These are phyloP conservation scores for Mythimna albipuncta DNA, from an alignment of 2,888 invertebrate genomes.

Conservation along the genomic window DNA sequence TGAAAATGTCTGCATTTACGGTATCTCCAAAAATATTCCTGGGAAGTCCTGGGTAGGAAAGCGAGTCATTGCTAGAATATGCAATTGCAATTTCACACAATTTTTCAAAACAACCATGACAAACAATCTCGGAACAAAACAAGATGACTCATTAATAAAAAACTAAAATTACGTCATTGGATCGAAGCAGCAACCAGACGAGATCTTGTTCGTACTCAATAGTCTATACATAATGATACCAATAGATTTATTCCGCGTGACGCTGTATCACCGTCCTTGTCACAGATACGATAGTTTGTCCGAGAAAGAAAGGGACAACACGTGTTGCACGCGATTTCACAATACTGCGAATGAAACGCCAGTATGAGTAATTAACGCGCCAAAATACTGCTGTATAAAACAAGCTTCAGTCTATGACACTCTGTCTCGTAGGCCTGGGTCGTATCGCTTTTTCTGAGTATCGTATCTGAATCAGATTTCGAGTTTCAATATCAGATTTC, in stretches of 20 bases:
- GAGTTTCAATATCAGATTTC: no score
- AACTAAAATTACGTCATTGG: constrained; percentile 53
- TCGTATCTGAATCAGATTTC: no score
- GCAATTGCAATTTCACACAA: background rate
- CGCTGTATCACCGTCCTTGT: constrained; percentile 37
- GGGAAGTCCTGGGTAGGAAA: background rate
- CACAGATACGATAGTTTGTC: constrained; percentile 6
- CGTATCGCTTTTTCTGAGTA: no score
- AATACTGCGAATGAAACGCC: constrained; percentile 39
- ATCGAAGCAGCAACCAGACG: constrained; percentile 9
- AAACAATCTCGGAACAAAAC: constrained; percentile 27
- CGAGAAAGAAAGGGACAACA: constrained; percentile 33
- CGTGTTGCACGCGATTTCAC: constrained; percentile 27
- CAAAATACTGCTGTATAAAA: constrained; percentile 46
- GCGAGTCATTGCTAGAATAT: constrained; percentile 18
- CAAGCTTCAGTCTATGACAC: constrained; percentile 25
- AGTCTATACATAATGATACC: constrained; percentile 19
- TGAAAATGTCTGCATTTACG: background rate
- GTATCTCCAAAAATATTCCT: background rate
- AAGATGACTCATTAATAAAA: constrained; percentile 58
- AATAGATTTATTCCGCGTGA: constrained; percentile 35
- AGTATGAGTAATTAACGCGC: constrained; percentile 47
- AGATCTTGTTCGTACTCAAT: constrained; percentile 26
- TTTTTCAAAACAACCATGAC: constrained; percentile 45
- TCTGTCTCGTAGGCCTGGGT: no score